Base-by-base conservation (phyloP, 2,113 vertebrate species). In the Bufo gargarizans region DNA sequence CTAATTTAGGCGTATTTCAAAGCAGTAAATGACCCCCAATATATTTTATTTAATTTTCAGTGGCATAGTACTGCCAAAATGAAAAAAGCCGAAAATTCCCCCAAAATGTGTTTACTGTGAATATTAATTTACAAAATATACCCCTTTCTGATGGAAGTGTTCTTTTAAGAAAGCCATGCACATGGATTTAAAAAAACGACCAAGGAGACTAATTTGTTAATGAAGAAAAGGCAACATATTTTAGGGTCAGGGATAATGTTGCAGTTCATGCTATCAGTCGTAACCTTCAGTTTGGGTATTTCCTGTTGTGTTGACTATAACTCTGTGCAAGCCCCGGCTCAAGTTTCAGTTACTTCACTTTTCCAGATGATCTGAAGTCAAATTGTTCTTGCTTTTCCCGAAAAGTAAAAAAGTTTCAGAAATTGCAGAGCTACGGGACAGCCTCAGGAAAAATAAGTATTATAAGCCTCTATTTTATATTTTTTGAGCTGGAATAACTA, bases 291-390 rank as follows among this genome's bases (percentile, higher is more conserved):
- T 53, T 72, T 49, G 88, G 78, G 59, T 77, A 86, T 81, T 86
- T 89, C 82, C 87, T 89, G 87, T 89, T 84, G 59, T 84, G 87
- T 84, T 89, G 81, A 78, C 82, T 67, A 84, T 76, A 78, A 47
- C 53, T 84, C 58, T 43, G 43, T 61, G 13, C 50, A 65, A 69
- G 87, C 74, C 19, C 10, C 71, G 49, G 6, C 72, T 89, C 59
- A 45, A 33, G 72, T 89, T 89, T 89, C 72, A 84, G 49, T 63
- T 69, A 72, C 17, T 83, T 88, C 33, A 82, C 87, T 89, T 84
- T 89, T 89, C 87, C 87, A 89, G 67, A 86, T 67, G 76, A 61
- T 90, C 50, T 82, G 55, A 69, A 45, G 74, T 71, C 8, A 80
- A 81, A 85, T 85, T 6, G 74, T 56, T 79, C 53, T 63, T 55